A percentile compares a stretch with the other conserved stretches of the same genome.
These are phyloP conservation scores for Aporophyla nigra DNA, from an alignment of 2,888 invertebrate genomes.

Conservation along the genomic window DNA sequence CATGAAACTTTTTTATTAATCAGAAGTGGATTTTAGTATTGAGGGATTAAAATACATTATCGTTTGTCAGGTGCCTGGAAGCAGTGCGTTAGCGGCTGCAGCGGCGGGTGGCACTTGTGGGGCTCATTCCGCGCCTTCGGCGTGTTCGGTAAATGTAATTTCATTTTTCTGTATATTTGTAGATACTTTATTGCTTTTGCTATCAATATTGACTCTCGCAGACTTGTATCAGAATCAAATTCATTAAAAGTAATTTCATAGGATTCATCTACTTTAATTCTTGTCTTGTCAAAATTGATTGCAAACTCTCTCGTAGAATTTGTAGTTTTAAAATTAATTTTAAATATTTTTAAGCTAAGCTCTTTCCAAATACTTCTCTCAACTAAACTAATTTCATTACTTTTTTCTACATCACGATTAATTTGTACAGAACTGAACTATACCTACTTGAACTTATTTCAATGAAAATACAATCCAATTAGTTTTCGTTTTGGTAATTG, in stretches of 20 bases:
- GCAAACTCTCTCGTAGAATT: conserved; percentile 33
- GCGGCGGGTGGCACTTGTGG: conserved; percentile 86
- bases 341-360: conserved; percentile 21
- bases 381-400: conserved; percentile 22
- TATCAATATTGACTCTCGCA: conserved; percentile 14
- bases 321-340: conserved; percentile 42
- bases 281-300: conserved; percentile 24
- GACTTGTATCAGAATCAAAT: background rate
- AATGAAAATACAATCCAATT: background rate
- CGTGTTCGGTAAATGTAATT: conserved; percentile 87
- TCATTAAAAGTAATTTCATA: background rate
- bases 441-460: conserved; percentile 6
- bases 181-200: conserved; percentile 41
- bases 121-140: conserved; percentile 87
- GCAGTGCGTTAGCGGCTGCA: conserved; percentile 87
- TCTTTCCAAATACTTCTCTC: conserved; percentile 39
- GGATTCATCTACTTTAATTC: background rate
- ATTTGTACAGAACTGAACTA: conserved; percentile 31
- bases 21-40: background rate
- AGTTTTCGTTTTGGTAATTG: conserved; percentile 6
- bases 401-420: conserved; percentile 31
- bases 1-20: background rate
- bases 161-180: conserved; percentile 51
- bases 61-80: conserved; percentile 84
- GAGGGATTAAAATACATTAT: conserved; percentile 23